These are phyloP conservation scores for Hephaestus fuliginosus DNA, from an alignment of 2,797 vertebrate genomes.

Conservation along the genomic window DNA sequence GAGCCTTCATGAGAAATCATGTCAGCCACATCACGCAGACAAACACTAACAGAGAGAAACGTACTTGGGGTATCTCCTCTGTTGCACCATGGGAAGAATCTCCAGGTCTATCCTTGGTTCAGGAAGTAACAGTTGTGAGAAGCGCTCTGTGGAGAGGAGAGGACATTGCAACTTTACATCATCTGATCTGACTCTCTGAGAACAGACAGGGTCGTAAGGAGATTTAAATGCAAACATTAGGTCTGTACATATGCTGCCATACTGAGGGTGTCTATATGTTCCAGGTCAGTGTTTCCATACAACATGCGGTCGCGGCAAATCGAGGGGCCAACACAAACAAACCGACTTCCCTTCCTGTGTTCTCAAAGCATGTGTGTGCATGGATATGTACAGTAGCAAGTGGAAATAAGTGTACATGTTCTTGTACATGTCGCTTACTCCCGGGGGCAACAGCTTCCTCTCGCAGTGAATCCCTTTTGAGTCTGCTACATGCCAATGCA, in stretches of 20 bases:
- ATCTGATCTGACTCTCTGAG: slow-evolving; percentile 2
- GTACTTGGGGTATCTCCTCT: slow-evolving; percentile 94
- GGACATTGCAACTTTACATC: slow-evolving; percentile 6
- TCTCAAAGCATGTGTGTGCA: slow-evolving; percentile 26
- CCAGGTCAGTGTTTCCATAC: slow-evolving; percentile 29
- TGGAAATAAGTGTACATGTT: slow-evolving; percentile 31
- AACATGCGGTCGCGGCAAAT: slow-evolving; percentile 48
- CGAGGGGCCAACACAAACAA: slow-evolving; percentile 68
- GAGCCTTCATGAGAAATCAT: slow-evolving; percentile 72
- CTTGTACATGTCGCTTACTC: slow-evolving; percentile 19
- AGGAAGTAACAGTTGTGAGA: slow-evolving; percentile 91
- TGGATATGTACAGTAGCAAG: slow-evolving; percentile 39
- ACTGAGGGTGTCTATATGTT: neutral
- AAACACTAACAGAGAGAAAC: slow-evolving; percentile 64
- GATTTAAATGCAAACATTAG: slow-evolving; percentile 3
- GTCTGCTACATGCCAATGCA: slow-evolving; percentile 4
- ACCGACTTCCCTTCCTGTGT: slow-evolving; percentile 54
- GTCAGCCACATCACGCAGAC: slow-evolving; percentile 53
- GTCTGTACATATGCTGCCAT: neutral
- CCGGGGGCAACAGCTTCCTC: slow-evolving; percentile 42
- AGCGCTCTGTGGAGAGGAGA: slow-evolving; percentile 86
- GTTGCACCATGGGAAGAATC: slow-evolving; percentile 93
- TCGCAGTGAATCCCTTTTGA: neutral
- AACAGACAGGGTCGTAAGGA: neutral
- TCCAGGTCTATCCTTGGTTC: slow-evolving; percentile 85